These are phyloP conservation scores for Phyllotreta striolata DNA, from an alignment of 2,888 invertebrate species.

Conservation along the genomic window DNA sequence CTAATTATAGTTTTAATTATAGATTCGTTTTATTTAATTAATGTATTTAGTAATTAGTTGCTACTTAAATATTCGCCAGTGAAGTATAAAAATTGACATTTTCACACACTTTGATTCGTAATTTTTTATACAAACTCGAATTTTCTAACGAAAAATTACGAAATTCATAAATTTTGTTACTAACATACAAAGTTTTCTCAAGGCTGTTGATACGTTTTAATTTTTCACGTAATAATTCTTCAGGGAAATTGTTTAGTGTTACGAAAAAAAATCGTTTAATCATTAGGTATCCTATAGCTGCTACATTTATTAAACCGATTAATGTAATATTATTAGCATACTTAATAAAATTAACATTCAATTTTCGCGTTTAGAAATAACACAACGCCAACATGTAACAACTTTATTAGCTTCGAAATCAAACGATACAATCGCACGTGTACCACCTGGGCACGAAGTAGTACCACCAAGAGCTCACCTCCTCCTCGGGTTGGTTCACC, in stretches of 20 bases:
- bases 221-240: neutral
- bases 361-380: too few species aligned
- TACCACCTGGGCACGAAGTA: slow-evolving; percentile 47
- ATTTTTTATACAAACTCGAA: neutral
- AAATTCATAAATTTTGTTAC: neutral
- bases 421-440: slow-evolving; percentile 45
- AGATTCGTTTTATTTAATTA: slow-evolving; percentile 3
- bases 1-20: neutral
- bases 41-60: neutral
- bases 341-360: too few species aligned
- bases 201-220: slow-evolving; percentile 10
- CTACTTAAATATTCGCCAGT: neutral
- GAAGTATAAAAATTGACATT: too few species aligned
- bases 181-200: neutral
- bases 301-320: too few species aligned
- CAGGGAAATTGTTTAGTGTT: neutral
- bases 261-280: too few species aligned
- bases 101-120: too few species aligned
- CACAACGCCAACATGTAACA: too few species aligned
- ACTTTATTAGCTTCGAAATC: neutral
- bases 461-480: slow-evolving; percentile 35
- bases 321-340: too few species aligned
- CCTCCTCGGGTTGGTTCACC: slow-evolving; percentile 69
- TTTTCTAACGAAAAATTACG: neutral
- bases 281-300: too few species aligned